phyloP scores from a whole-genome alignment of 2,888 invertebrate genomes.

The Aplocera efformata region DNA sequence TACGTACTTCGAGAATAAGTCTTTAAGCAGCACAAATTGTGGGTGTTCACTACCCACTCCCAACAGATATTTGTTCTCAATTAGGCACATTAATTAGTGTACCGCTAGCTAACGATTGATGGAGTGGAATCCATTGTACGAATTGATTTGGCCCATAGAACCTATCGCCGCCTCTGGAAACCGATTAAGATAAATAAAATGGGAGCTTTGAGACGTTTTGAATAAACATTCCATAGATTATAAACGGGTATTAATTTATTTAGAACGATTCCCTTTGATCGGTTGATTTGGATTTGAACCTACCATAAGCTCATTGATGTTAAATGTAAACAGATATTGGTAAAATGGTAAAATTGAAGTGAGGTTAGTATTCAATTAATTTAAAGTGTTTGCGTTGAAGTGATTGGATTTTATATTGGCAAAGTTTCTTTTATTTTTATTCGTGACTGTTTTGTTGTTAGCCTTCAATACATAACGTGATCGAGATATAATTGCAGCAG shows the following conservation, averaged over 20 bases:
- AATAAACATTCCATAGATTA: constrained; percentile 17
- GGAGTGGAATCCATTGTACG: constrained; percentile 36
- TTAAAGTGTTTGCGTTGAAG: background rate
- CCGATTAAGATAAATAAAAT: constrained; percentile 31
- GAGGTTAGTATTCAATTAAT: background rate
- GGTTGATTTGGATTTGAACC: constrained; percentile 8
- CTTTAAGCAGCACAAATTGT: no score
- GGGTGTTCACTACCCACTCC: background rate
- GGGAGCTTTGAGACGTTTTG: constrained; percentile 13
- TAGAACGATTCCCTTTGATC: constrained; percentile 22
- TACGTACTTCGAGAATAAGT: no score
- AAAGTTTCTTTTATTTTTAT: no score
- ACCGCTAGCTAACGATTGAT: constrained; percentile 34
- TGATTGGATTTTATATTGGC: constrained; percentile 4
- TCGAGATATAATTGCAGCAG: no score
- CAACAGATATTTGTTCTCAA: constrained; percentile 38
- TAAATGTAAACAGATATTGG: constrained; percentile 11
- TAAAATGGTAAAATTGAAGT: background rate
- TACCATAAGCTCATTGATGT: constrained; percentile 14
- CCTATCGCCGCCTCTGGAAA: constrained; percentile 21
- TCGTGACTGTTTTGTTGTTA: no score
- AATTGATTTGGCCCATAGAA: constrained; percentile 31
- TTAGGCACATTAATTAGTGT: constrained; percentile 41
- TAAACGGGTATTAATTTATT: constrained; percentile 24
- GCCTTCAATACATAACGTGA: no score